Conservation (phyloP, 37 sponge, comb jelly and placozoan genomes). For the Dysidea cf. avara region DNA sequence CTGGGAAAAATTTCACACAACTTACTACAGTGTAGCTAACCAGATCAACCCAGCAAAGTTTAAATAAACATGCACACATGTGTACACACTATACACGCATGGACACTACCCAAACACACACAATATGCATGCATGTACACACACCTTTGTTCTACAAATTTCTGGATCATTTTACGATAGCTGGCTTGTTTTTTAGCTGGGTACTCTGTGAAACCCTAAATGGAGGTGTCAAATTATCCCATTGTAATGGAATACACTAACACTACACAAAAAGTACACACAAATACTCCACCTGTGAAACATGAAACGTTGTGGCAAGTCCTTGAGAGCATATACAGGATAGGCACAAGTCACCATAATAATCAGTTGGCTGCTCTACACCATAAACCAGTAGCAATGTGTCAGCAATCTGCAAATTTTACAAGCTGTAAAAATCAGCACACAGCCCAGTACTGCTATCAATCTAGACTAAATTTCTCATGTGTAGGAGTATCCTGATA, state of each 20-base stretch:
- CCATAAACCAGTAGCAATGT: conserved; percentile 69
- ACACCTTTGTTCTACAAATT: conserved; percentile 20
- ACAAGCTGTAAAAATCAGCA: too few species aligned
- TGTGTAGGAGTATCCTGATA: too few species aligned
- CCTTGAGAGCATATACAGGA: conserved; percentile 63
- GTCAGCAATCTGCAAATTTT: conserved; percentile 64
- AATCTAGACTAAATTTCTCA: too few species aligned
- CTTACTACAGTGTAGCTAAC: too few species aligned
- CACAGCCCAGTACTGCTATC: too few species aligned
- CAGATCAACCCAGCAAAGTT: background rate
- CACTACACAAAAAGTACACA: too few species aligned
- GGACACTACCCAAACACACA: too few species aligned
- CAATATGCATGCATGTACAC: too few species aligned
- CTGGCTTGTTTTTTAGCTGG: conserved; percentile 10
- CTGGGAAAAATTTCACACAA: conserved; percentile 2
- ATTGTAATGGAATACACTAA: background rate
- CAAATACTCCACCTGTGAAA: conserved; percentile 50
- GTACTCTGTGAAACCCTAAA: background rate
- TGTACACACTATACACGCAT: background rate
- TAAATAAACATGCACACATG: background rate
- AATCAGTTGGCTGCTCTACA: conserved; percentile 4
- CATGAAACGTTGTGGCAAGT: conserved; percentile 61
- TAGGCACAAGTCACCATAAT: conserved; percentile 27
- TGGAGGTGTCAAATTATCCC: background rate
- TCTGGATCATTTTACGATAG: conserved; percentile 12